A percentile compares a stretch with the other conserved stretches of the same genome.
These are phyloP conservation scores for Tethea ocularis DNA, from an alignment of 2,888 invertebrate genomes.

Conservation along the genomic window DNA sequence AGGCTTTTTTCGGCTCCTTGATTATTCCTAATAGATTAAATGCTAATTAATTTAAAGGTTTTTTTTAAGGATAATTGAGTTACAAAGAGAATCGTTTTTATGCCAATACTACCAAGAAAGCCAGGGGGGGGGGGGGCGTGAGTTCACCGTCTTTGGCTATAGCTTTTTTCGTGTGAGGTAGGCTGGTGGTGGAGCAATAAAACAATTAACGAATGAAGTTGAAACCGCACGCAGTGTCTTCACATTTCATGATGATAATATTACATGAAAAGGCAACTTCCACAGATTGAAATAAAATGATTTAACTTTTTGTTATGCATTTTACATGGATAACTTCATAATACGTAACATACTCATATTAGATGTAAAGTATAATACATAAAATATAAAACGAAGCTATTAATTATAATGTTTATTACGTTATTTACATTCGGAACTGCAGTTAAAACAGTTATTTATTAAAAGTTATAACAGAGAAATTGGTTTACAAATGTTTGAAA, in stretches of 20 bases:
- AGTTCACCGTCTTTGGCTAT: no score
- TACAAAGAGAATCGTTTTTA: not conserved
- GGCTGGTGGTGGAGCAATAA: conserved; percentile 27
- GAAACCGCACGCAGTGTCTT: conserved; percentile 17
- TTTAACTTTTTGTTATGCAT: not conserved
- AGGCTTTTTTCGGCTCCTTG: not conserved
- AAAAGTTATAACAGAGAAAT: not conserved
- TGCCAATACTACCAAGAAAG: no score
- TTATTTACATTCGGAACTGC: no score
- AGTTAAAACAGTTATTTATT: not conserved
- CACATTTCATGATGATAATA: conserved; percentile 33
- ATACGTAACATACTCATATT: not conserved
- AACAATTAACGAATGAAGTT: conserved; percentile 41
- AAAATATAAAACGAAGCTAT: not conserved
- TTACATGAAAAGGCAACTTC: not conserved
- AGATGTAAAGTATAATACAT: not conserved
- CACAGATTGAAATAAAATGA: no score
- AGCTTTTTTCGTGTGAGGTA: conserved; percentile 23
- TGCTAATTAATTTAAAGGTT: not conserved
- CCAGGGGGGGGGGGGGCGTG: no score
- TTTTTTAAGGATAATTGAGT: not conserved
- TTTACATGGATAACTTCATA: no score
- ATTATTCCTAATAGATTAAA: not conserved
- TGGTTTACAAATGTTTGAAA: not conserved
- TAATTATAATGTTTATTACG: no score